These are phyloP conservation scores for Eolophus roseicapilla DNA, from an alignment of 2,113 vertebrate species.

Conservation along the genomic window DNA sequence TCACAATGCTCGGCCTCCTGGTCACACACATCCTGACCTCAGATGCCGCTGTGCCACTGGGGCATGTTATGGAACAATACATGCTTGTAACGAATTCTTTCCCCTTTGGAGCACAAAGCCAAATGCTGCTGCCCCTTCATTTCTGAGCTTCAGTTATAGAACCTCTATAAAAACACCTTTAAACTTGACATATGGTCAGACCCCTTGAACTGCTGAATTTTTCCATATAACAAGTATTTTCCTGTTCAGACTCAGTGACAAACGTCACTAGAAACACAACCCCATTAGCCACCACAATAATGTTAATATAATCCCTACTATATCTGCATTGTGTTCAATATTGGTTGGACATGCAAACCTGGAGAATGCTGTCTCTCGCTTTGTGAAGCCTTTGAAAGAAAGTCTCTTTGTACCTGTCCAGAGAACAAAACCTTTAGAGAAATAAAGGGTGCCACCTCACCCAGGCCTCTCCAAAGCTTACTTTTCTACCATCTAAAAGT, in stretches of 20 bases:
- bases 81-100: background rate
- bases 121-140: background rate
- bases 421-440: background rate
- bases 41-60: background rate
- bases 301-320: background rate
- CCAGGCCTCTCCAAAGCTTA: background rate
- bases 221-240: background rate
- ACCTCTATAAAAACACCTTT: background rate
- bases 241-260: background rate
- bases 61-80: background rate
- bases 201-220: background rate
- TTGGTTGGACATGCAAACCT: background rate
- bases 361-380: background rate
- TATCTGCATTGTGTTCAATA: background rate
- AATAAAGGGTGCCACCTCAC: background rate
- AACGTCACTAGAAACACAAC: background rate
- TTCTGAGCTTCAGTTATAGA: background rate
- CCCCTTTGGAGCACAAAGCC: background rate
- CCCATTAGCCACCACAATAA: background rate
- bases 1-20: background rate
- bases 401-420: rapidly evolving
- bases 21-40: background rate
- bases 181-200: background rate
- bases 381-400: background rate
- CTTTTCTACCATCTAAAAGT: background rate